Percentiles rank a stretch among this genome's conserved stretches.
These are phyloP conservation scores for Lerista edwardsae DNA, from an alignment of 2,797 vertebrate genomes.

Conservation along the genomic window DNA sequence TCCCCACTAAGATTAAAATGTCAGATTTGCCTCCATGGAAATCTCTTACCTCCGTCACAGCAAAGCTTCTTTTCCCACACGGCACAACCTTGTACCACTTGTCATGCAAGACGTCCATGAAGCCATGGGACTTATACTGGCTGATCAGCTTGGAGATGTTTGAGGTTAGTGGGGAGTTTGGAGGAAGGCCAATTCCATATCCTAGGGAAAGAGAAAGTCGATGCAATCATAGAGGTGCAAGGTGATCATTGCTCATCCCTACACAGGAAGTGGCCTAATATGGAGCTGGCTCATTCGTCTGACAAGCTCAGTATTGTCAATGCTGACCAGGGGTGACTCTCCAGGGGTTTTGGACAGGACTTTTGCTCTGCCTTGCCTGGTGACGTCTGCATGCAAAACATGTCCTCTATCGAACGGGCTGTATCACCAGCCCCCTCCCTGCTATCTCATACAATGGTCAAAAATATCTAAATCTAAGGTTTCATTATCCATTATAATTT, in stretches of 20 bases:
- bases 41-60: conserved; percentile 90
- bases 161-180: conserved; percentile 93
- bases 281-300: too few species aligned
- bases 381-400: too few species aligned
- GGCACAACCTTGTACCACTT: conserved; percentile 99
- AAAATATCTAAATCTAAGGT: neutral
- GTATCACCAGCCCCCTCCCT: too few species aligned
- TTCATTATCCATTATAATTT: too few species aligned
- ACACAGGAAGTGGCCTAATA: too few species aligned
- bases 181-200: conserved; percentile 95
- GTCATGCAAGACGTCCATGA: conserved; percentile 98
- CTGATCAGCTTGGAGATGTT: conserved; percentile 97
- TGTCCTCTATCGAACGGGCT: too few species aligned
- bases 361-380: too few species aligned
- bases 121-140: conserved; percentile 97
- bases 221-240: neutral
- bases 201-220: conserved; percentile 77
- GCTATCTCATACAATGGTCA: too few species aligned
- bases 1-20: neutral
- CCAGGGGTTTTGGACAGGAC: too few species aligned
- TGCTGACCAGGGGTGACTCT: too few species aligned
- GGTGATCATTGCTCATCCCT: neutral
- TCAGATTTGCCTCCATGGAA: rapidly evolving
- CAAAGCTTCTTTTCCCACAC: conserved; percentile 96
- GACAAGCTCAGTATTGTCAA: too few species aligned